Evolutionary conservation across 2,113 vertebrate species (phyloP), one percentile per base, ranked within the genome.

Genomic region (Myotis lucifugus): DNA sequence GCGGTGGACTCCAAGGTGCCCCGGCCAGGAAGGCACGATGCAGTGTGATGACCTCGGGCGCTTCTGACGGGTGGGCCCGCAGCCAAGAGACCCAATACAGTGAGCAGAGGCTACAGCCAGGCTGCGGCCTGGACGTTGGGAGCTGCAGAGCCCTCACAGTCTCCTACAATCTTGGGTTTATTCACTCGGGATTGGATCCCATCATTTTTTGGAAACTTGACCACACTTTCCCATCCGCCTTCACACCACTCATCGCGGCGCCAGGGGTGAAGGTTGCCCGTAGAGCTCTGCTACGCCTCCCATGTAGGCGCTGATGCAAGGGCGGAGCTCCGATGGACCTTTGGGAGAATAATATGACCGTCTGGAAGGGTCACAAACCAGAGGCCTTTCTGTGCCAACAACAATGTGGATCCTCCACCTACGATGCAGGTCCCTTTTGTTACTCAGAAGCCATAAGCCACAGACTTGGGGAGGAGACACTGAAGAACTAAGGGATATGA

Each of bases 291-390:
- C 77, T 54, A 0, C 81, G 72, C 27, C 76, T 69, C 61, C 64
- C 73, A 11, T 23, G 89, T 8, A 84, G 86, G 91, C 73, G n/a
- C 93, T 69, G 90, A 85, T 70, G 91, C 96, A 72, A 67, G 84
- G 27, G 84, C 67, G 85, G 84, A 88, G 21, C 84, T 93, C 79
- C 78, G 52, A 64, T 1, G 32, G 90, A 77, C 86, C 93, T 95
- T 91, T 64, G 93, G 94, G 95, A 89, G 34, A 83, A 54, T 54
- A 81, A 79, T 34, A 79, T 64, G 92, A 72, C 69, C 66, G 9
- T 83, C 74, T 78, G 90, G 81, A 90, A 95, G 81, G 87, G 78
- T 85, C 76, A 86, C 66, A 81, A 90, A 82, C 95, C 90, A 77
- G 88, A 88, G 84, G 89, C 95, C 21, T 6, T 72, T 73, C 77